Evolutionary conservation across 2,797 vertebrate genomes (phyloP).

Genomic region (Buphagus erythrorhynchus): DNA sequence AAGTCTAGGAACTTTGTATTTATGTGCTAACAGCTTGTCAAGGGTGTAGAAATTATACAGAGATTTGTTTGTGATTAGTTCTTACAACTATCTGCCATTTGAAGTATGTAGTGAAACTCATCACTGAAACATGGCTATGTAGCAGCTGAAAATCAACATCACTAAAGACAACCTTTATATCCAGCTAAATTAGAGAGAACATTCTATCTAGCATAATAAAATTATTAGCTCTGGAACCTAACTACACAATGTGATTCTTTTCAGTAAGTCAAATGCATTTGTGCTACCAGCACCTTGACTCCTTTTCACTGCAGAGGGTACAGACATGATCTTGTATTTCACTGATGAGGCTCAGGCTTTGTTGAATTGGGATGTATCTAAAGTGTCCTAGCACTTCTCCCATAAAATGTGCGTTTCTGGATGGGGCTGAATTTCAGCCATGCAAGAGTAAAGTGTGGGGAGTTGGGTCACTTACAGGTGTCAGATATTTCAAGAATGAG

Average conservation of each 20-base stretch:
- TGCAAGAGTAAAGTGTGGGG: fast-evolving
- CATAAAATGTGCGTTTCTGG: fast-evolving
- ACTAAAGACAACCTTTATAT: background rate
- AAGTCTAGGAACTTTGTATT: background rate
- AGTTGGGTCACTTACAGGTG: fast-evolving
- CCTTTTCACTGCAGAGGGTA: fast-evolving
- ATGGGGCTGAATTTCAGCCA: background rate
- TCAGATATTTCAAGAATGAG: background rate
- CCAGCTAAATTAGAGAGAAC: background rate
- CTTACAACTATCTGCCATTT: background rate
- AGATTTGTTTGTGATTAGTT: background rate
- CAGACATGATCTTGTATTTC: fast-evolving
- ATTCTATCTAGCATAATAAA: background rate
- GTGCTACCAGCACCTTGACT: fast-evolving
- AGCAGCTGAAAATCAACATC: background rate
- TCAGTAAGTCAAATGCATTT: background rate
- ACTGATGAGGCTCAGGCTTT: background rate
- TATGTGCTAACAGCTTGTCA: background rate
- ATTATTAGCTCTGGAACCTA: background rate
- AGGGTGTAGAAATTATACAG: background rate
- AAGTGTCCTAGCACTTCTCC: background rate
- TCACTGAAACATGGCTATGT: background rate
- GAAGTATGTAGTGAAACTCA: background rate
- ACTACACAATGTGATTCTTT: background rate
- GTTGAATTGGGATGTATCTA: background rate